phyloP scores from a whole-genome alignment of 2,888 invertebrate genomes.

The Sinotaia quadrata region DNA sequence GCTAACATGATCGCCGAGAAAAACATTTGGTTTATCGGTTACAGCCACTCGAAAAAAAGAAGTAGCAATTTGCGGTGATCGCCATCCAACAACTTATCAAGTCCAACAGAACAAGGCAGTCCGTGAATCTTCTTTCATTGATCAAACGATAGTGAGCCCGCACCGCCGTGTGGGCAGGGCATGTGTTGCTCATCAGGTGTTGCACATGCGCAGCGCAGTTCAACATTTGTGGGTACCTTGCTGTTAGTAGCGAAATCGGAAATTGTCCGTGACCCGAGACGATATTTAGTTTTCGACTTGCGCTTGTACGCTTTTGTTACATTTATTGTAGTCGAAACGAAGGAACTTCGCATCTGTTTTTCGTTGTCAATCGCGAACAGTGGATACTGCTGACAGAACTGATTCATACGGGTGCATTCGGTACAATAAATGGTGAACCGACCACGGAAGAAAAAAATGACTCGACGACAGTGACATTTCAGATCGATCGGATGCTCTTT shows the following conservation, averaged over 20 bases:
- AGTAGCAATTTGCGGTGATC: too few species aligned
- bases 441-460: conserved; percentile 17
- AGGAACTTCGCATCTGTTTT: not conserved
- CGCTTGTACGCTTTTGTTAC: too few species aligned
- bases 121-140: too few species aligned
- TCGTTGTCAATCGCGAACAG: not conserved
- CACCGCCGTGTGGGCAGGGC: conserved; percentile 50
- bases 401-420: conserved; percentile 19
- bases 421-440: conserved; percentile 7
- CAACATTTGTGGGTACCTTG: conserved; percentile 27
- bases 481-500: conserved; percentile 11
- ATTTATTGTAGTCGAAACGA: too few species aligned
- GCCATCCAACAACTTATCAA: too few species aligned
- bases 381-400: not conserved
- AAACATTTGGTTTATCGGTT: too few species aligned
- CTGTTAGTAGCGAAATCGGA: conserved; percentile 19
- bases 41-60: too few species aligned
- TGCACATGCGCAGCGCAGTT: conserved; percentile 53
- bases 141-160: too few species aligned
- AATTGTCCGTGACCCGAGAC: too few species aligned
- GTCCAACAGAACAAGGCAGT: too few species aligned
- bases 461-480: conserved; percentile 13
- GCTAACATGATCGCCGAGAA: too few species aligned
- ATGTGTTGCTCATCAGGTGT: conserved; percentile 43
- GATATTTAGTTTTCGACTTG: too few species aligned